Evolutionary conservation across 1,140 invertebrate genomes (phyloP), one percentile per base, ranked within the genome.

Genomic region (Phthorimaea operculella): DNA sequence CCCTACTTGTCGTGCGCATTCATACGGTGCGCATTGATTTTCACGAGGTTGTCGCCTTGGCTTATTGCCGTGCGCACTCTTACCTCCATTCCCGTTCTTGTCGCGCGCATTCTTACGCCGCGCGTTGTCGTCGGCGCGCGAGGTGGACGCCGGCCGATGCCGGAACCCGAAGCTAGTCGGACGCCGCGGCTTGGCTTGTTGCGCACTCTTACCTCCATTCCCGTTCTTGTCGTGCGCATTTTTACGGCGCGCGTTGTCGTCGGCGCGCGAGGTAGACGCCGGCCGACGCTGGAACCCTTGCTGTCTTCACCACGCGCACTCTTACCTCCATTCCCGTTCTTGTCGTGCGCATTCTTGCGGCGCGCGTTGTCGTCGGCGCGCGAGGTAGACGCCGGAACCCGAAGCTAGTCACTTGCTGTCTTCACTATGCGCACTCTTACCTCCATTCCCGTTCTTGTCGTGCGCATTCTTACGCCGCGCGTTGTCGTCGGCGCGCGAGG

Each of bases 121-220:
- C n/a, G n/a, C n/a, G n/a, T n/a, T n/a, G n/a, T n/a, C n/a, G n/a
- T n/a, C n/a, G 81, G 86, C 65, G 66, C 88, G 86, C 6, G 88
- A 87, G 0, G 88, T 87, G 53, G 87, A 87, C 47, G 86, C 76
- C 5, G 89, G 87, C 2, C 88, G 83, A 11, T 88, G 86, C 15
- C 89, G 87, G 72, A 92, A 92, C 6, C 91, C 91, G 60, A 92
- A 92, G 0, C 90, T 91, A 57, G 90, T 91, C 1, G 90, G 34
- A 90, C 89, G 17, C 91, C 90, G 57, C 89, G 88, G 16, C 87
- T 66, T 67, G 85, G 70, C 63, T 79, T 79, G 60, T 68, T 87
- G 0, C 76, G 21, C 21, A 28, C 21, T 28, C 21, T 28, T 28
- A 28, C 2, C 21, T 28, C 2, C 21, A 28, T 28, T 28, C 2